Evolutionary conservation across 2,888 invertebrate species (phyloP), one percentile per base, ranked within the genome.

Genomic region (Oasisia sp.): DNA sequence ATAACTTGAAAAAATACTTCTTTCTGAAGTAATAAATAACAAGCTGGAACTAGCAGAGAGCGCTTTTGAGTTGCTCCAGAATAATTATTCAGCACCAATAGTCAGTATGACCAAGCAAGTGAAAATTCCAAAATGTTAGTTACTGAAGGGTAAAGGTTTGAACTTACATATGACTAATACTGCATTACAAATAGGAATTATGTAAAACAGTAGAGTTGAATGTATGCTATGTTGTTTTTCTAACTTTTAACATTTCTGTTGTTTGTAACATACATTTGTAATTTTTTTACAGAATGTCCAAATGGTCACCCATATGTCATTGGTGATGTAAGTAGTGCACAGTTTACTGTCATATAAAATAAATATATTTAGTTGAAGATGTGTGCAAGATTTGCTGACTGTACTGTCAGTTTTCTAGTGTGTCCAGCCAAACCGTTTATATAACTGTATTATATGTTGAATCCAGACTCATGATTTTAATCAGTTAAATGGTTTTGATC

Each of bases 241-340:
- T 27, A 27, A 74, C 27, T 74, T 27, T 4, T 74, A 19, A 27
- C 14, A 27, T 50, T 58, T 32, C 14, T 89, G 32, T n/a, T 38
- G 44, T 14, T 38, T 32, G 58, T 92, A 3, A 74, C 27, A 27
- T 74, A 74, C 27, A 19, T 74, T 74, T 74, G 74, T 74, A 74
- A 74, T 91, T 90, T n/a, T 92, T 74, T 94, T 95, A 92, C 94
- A 95, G 95, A 94, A 89, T 95, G 95, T 94, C 95, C 95, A 27
- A 95, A 95, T 94, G 95, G 95, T 91, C 95, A 95, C 93, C 94
- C 94, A n/a, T 95, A 95, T 93, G 92, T 95, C 14, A 95, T 95
- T 91, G 95, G 95, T 92, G 93, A 95, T 89, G 93, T 93, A 91
- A 93, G 93, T 93, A 91, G 38, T 56, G 8, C 32, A n/a, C 9